Evolutionary conservation across 2,888 invertebrate species (phyloP).

Genomic region (Caenorhabditis japonica): DNA sequence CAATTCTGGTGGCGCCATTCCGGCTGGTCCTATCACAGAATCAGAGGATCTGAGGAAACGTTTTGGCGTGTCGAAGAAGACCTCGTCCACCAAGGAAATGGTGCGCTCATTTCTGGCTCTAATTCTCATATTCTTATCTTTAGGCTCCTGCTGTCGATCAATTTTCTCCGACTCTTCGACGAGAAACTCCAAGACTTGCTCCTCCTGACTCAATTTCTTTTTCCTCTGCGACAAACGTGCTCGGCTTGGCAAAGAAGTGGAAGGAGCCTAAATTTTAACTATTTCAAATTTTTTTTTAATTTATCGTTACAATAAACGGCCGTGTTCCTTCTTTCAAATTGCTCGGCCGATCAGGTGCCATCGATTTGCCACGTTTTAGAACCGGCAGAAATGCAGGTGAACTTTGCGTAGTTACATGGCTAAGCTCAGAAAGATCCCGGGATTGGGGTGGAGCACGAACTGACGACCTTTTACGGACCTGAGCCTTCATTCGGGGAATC

Average conservation of each 20-base stretch:
- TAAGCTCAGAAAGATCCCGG: background rate
- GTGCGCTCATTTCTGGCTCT: constrained; percentile 10
- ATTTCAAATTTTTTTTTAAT: no score
- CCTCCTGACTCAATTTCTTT: constrained; percentile 22
- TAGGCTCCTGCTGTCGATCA: constrained; percentile 23
- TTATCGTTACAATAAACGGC: constrained; percentile 1
- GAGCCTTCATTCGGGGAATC: constrained; percentile 43
- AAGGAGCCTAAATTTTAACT: no score
- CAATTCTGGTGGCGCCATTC: constrained; percentile 28
- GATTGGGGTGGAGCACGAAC: constrained; percentile 15
- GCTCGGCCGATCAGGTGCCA: constrained; percentile 16
- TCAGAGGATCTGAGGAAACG: background rate
- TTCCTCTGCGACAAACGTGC: background rate
- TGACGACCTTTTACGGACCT: constrained; percentile 40
- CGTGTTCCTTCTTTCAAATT: constrained; percentile 29
- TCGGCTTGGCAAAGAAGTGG: constrained; percentile 17
- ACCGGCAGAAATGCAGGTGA: constrained; percentile 3
- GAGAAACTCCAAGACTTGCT: constrained; percentile 25
- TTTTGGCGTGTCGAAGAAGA: constrained; percentile 31
- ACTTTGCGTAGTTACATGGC: constrained; percentile 11
- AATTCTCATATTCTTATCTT: background rate
- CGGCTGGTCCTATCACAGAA: constrained; percentile 4
- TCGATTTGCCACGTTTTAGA: constrained; percentile 17
- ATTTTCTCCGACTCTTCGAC: constrained; percentile 25
- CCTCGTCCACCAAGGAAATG: constrained; percentile 36